Evolutionary conservation across 2,888 invertebrate species (phyloP).

Genomic region (Serrognathus titanus): DNA sequence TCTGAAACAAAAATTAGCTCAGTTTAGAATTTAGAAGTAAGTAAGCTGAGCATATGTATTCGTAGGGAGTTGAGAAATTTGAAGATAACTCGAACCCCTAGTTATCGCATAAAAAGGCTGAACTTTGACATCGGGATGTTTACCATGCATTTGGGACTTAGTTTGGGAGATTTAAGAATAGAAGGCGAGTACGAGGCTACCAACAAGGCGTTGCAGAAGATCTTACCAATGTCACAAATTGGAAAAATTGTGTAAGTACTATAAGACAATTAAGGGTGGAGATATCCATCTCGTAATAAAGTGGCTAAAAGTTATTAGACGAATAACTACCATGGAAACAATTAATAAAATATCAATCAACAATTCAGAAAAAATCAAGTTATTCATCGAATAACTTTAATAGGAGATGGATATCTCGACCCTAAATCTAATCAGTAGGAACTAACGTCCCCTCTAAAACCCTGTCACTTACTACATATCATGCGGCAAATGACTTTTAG

Average conservation of each 20-base stretch:
- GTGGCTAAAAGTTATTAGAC: no score
- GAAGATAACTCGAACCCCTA: conserved; percentile 40
- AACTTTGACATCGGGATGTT: conserved; percentile 38
- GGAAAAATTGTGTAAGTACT: conserved; percentile 41
- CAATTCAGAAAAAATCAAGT: no score
- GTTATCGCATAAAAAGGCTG: conserved; percentile 42
- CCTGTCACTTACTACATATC: no score
- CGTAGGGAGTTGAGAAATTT: conserved; percentile 40
- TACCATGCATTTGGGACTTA: conserved; percentile 37
- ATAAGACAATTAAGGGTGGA: no score
- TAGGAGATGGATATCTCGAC: no score
- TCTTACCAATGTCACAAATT: conserved; percentile 40
- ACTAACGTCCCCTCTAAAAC: no score
- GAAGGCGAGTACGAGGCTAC: conserved; percentile 42
- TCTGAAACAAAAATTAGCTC: conserved; percentile 3
- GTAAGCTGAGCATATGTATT: not conserved
- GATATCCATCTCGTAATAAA: no score
- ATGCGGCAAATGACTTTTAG: no score
- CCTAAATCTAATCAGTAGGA: no score
- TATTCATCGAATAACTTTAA: no score
- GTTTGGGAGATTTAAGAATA: conserved; percentile 41
- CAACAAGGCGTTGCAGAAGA: conserved; percentile 38
- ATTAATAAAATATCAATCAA: no score
- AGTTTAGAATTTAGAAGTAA: conserved; percentile 1
- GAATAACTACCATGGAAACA: no score